phyloP scores from a whole-genome alignment of 2,797 vertebrate genomes.

The Pantherophis vulpinus region DNA sequence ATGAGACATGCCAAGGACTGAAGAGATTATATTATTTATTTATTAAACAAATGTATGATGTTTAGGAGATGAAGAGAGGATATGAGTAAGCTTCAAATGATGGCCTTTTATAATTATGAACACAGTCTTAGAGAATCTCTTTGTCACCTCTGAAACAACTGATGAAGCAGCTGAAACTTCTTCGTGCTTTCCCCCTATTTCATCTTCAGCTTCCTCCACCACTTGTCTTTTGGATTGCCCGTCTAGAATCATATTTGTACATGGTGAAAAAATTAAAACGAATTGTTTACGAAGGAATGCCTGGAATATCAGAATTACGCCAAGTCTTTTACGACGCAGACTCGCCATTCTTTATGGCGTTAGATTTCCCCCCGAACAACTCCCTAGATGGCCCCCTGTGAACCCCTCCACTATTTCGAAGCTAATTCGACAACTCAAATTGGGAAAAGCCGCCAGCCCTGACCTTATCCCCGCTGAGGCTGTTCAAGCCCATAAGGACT shows the following conservation, averaged over 20 bases:
- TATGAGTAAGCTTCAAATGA: not conserved
- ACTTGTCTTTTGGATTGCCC: not conserved
- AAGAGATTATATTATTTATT: not conserved
- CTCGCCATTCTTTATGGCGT: no score
- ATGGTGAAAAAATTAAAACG: not conserved
- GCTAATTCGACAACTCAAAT: no score
- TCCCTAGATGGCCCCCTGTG: no score
- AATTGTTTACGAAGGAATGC: not conserved
- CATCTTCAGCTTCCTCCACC: not conserved
- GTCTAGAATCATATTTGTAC: not conserved
- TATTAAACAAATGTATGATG: not conserved
- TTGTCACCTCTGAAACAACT: not conserved
- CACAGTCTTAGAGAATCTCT: not conserved
- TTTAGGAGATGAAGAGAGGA: not conserved
- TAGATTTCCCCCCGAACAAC: no score
- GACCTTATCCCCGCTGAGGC: no score
- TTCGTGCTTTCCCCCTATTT: not conserved
- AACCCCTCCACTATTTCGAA: no score
- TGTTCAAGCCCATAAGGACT: no score
- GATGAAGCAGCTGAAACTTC: not conserved
- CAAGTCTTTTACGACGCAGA: no score
- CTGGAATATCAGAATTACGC: not conserved
- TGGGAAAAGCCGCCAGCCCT: no score
- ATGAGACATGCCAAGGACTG: not conserved
- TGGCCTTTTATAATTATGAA: not conserved